Evolutionary conservation across 1,140 invertebrate species (phyloP), one percentile per base, ranked within the genome.

Genomic region (Drosophila sucinea): DNA sequence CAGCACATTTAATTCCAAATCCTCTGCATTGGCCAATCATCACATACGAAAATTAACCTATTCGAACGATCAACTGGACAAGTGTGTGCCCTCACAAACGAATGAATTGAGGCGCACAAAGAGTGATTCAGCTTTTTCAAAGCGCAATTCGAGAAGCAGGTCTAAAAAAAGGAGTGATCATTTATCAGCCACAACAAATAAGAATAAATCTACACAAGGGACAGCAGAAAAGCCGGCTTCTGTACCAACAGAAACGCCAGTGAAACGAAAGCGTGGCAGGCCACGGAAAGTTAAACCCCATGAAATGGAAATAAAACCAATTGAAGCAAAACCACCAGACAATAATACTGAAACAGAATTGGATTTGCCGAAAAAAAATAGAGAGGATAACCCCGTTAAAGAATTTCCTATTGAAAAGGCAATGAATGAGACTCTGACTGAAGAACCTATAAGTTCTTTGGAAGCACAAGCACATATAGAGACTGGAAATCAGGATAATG

Each of bases 21-120:
- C 44, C 7, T 51, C 56, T 11, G 25, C 51, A 27, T 32, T 38
- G 3, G 11, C 11, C n/a, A 27, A 47, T 23, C 67, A 58, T 6
- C 79, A 86, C 58, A 65, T 79, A 11, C 83, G 83, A 58, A 87
- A 87, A 57, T 66, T 87, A 2, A 77, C 83, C 6, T 87, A 89
- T 33, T 89, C 83, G 5, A 79, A 75, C 33, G 83, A 86, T 7
- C 32, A 61, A 5, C 40, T 86, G 10, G 47, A 87, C 25, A 65
- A 67, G n/a, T 8, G 4, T 4, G 29, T 51, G 23, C 3, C 58
- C 0, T 11, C 25, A 27, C 2, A 8, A 5, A 25, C 8, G 3
- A 72, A 25, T 8, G 3, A 55, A 8, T 23, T 73, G 29, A 70
- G 79, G 7, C 67, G 77, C 1, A 67, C 55, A 0, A 67, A 77